phyloP scores from a whole-genome alignment of 2,797 vertebrate genomes.

The Pangasius mekongensis region DNA sequence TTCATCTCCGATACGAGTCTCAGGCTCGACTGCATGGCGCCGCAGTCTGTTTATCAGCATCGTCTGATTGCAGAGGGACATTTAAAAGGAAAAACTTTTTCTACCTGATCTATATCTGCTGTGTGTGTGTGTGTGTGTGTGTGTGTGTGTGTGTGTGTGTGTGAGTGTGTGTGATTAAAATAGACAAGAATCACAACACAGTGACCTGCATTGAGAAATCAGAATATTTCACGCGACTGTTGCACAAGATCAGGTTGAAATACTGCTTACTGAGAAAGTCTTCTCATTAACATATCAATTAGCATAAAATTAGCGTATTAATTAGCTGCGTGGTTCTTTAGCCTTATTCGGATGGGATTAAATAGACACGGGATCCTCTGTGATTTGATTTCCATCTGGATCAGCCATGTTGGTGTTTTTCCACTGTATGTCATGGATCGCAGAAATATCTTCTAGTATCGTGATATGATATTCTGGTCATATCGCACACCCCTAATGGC shows the following conservation, averaged over 20 bases:
- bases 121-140: neutral
- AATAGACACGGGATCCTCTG: neutral
- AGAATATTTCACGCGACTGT: neutral
- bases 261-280: neutral
- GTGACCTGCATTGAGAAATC: neutral
- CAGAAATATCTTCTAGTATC: neutral
- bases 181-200: neutral
- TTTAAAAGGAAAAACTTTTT: constrained; percentile 5
- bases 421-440: neutral
- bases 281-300: neutral
- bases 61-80: constrained; percentile 28
- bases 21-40: constrained; percentile 34
- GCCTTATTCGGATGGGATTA: neutral
- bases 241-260: neutral
- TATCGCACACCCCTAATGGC: neutral
- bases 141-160: constrained; percentile 3
- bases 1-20: constrained; percentile 27
- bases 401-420: too few species aligned
- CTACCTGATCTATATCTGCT: constrained; percentile 17
- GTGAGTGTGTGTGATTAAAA: neutral
- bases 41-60: constrained; percentile 21
- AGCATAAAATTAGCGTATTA: neutral
- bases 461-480: neutral
- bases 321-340: neutral
- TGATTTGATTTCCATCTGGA: neutral